Conservation (phyloP, 2,113 vertebrate genomes). For the Micronycteris hirsuta region DNA sequence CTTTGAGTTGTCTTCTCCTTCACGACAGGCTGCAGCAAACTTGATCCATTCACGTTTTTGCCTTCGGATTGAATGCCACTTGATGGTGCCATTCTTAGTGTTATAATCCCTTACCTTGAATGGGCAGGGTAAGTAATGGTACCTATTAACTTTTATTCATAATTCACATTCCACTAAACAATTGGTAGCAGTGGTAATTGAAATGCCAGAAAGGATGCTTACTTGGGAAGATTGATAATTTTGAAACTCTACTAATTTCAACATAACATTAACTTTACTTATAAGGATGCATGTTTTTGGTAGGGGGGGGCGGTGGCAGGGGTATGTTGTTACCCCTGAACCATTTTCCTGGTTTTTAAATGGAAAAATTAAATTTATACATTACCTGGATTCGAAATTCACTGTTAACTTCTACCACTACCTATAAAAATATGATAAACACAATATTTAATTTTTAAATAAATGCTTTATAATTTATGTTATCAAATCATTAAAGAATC, state of each 20-base stretch:
- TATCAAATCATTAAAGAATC: background rate
- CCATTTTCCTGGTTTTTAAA: background rate
- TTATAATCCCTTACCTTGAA: constrained; percentile 71
- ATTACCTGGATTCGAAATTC: constrained; percentile 76
- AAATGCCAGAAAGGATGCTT: background rate
- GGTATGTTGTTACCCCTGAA: background rate
- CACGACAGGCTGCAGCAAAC: constrained; percentile 64
- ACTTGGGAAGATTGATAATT: background rate
- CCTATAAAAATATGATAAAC: constrained; percentile 55
- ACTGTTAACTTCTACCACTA: constrained; percentile 71
- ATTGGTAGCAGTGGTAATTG: background rate
- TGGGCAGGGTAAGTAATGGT: background rate
- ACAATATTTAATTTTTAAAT: constrained; percentile 33
- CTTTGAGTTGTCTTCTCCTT: constrained; percentile 74
- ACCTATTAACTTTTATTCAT: background rate
- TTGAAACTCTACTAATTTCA: background rate
- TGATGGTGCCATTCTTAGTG: constrained; percentile 66
- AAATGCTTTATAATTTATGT: background rate
- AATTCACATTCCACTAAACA: background rate
- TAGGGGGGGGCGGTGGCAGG: no score
- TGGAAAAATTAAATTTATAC: background rate
- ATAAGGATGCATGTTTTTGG: background rate
- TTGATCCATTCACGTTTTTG: constrained; percentile 78
- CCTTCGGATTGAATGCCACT: constrained; percentile 64
- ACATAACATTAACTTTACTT: background rate